A percentile compares a stretch with the other conserved stretches of the same genome.
phyloP scores from a whole-genome alignment of 1,140 invertebrate species.

The Hylaeus volcanicus region DNA sequence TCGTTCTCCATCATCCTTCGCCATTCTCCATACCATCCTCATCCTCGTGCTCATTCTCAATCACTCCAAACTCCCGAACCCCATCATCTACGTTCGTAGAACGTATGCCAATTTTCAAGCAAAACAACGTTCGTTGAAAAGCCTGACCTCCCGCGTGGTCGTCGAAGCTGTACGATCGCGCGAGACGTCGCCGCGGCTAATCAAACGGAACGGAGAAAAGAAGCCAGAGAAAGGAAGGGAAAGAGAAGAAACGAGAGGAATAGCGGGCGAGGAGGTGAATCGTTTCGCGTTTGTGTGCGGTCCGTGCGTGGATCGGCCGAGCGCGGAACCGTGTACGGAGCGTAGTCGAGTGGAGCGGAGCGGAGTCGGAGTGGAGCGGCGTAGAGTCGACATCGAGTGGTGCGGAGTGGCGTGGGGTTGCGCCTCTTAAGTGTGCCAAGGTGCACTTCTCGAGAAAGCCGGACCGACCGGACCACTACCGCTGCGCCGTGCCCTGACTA shows the following conservation, averaged over 20 bases:
- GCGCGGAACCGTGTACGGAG: conserved; percentile 59
- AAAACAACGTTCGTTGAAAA: neutral
- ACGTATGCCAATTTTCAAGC: no score
- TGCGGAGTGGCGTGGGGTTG: conserved; percentile 65
- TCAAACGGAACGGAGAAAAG: conserved; percentile 23
- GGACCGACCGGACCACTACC: conserved; percentile 72
- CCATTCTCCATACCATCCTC: no score
- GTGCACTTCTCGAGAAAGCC: conserved; percentile 79
- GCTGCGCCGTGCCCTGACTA: conserved; percentile 51
- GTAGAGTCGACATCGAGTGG: conserved; percentile 41
- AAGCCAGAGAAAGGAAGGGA: conserved; percentile 32
- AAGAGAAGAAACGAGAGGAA: conserved; percentile 17
- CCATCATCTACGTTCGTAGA: no score
- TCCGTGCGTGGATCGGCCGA: conserved; percentile 33
- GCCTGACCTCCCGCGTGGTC: neutral
- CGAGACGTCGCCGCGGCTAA: neutral
- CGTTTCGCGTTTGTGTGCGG: neutral
- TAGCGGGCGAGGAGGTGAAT: conserved; percentile 52
- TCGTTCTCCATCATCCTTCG: no score
- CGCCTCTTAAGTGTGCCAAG: conserved; percentile 77
- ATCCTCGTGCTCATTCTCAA: no score
- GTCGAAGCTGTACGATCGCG: conserved; percentile 23
- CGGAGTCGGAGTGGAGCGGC: conserved; percentile 36
- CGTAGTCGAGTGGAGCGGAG: conserved; percentile 35
- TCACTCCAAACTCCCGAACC: no score